A percentile compares a stretch with the other conserved stretches of the same genome.
Evolutionary conservation across 2,888 invertebrate species (phyloP).

Genomic region (Aricia artaxerxes): DNA sequence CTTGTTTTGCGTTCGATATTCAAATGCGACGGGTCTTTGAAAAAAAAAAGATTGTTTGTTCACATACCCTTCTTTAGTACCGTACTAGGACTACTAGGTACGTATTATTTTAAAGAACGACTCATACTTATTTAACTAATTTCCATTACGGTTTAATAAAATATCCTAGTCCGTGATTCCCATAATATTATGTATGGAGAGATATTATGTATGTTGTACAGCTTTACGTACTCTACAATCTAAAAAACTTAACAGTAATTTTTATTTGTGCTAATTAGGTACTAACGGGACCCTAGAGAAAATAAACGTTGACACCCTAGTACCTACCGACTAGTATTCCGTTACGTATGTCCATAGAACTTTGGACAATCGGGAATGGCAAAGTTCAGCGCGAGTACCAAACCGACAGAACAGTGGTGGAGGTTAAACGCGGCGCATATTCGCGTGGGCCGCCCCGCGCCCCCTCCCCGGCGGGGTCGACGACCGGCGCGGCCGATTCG

Average conservation of each 20-base stretch:
- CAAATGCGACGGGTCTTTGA: neutral
- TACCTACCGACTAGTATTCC: neutral
- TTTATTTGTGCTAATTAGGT: neutral
- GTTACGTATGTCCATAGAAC: neutral
- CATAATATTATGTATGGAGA: no score
- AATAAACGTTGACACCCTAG: neutral
- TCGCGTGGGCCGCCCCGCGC: slow-evolving; percentile 72
- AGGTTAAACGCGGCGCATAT: slow-evolving; percentile 71
- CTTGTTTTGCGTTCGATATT: slow-evolving; percentile 5
- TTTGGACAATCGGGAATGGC: slow-evolving; percentile 35
- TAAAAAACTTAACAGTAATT: neutral
- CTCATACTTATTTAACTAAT: no score
- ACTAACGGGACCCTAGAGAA: neutral
- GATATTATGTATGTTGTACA: no score
- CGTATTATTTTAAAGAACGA: neutral
- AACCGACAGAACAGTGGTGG: slow-evolving; percentile 63
- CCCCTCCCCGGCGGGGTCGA: slow-evolving; percentile 59
- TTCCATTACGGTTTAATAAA: no score
- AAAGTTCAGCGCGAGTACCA: slow-evolving; percentile 58
- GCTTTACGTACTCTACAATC: no score
- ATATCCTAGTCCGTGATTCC: no score
- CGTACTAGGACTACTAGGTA: neutral
- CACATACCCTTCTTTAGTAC: neutral
- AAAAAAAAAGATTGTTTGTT: neutral
- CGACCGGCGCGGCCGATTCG: slow-evolving; percentile 75